Conservation (phyloP, 2,113 vertebrate genomes). For the Lophotis ruficrista region DNA sequence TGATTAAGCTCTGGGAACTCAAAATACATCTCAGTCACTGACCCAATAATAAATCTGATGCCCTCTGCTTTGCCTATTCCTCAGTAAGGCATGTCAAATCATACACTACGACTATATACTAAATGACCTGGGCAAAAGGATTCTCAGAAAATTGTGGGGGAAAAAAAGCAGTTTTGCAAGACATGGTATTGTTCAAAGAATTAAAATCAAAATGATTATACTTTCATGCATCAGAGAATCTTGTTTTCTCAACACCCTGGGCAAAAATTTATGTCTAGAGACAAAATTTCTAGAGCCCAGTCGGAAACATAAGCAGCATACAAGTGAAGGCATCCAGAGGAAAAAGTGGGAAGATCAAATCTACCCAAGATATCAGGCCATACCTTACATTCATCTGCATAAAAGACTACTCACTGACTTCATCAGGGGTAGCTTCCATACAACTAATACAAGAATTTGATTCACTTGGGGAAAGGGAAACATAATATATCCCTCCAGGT, state of each 20-base stretch:
- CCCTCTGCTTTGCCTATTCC: not conserved
- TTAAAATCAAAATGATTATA: not conserved
- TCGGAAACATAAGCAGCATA: not conserved
- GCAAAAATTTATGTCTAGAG: not conserved
- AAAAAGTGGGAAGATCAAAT: not conserved
- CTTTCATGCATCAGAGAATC: not conserved
- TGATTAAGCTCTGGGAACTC: not conserved
- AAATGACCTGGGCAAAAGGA: not conserved
- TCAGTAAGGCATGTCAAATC: not conserved
- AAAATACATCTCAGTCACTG: not conserved
- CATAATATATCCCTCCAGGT: not conserved
- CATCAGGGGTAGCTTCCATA: not conserved
- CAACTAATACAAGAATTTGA: not conserved
- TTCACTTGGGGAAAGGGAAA: not conserved
- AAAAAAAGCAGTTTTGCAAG: not conserved
- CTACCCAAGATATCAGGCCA: not conserved
- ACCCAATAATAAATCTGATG: not conserved
- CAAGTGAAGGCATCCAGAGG: not conserved
- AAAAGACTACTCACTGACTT: fast-evolving
- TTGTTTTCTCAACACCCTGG: not conserved
- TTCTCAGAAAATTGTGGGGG: not conserved
- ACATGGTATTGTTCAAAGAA: not conserved
- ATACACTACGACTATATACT: not conserved
- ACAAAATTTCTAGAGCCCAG: not conserved
- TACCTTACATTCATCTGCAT: not conserved